These are phyloP conservation scores for Nomada goodeniana DNA, from an alignment of 2,888 invertebrate genomes.

Conservation along the genomic window DNA sequence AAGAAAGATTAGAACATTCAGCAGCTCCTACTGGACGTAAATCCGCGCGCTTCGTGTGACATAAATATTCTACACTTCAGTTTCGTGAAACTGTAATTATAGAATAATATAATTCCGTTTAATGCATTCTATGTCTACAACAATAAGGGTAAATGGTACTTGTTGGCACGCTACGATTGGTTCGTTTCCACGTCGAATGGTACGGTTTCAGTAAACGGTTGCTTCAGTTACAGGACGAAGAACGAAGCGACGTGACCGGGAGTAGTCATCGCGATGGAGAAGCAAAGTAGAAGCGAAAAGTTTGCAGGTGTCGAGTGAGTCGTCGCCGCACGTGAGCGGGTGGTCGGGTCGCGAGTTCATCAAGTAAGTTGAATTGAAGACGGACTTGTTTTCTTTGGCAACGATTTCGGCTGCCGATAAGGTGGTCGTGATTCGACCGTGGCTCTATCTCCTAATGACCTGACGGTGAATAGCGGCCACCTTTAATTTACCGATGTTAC, in stretches of 20 bases:
- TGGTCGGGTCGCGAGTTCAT: conserved; percentile 69
- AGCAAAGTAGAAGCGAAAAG: conserved; percentile 51
- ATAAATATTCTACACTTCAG: no score
- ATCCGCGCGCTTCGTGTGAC: no score
- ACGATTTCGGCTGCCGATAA: conserved; percentile 73
- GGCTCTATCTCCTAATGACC: conserved; percentile 71
- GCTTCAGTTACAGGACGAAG: conserved; percentile 1
- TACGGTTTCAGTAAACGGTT: no score
- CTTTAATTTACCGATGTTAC: conserved; percentile 72
- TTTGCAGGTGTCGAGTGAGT: conserved; percentile 69
- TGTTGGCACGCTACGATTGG: no score
- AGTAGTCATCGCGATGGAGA: conserved; percentile 51
- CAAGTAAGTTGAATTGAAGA: conserved; percentile 79
- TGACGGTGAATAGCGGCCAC: conserved; percentile 60
- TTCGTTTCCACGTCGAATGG: no score
- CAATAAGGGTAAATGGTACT: no score
- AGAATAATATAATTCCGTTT: no score
- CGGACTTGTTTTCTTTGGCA: conserved; percentile 74
- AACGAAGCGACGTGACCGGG: conserved; percentile 44
- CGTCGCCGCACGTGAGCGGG: conserved; percentile 66
- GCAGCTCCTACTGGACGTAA: no score
- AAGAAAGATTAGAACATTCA: no score
- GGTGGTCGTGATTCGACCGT: conserved; percentile 65
- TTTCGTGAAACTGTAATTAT: no score
- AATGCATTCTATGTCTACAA: no score